A percentile compares a stretch with the other conserved stretches of the same genome.
phyloP scores from a whole-genome alignment of 1,140 invertebrate genomes.

The Elysia chlorotica region DNA sequence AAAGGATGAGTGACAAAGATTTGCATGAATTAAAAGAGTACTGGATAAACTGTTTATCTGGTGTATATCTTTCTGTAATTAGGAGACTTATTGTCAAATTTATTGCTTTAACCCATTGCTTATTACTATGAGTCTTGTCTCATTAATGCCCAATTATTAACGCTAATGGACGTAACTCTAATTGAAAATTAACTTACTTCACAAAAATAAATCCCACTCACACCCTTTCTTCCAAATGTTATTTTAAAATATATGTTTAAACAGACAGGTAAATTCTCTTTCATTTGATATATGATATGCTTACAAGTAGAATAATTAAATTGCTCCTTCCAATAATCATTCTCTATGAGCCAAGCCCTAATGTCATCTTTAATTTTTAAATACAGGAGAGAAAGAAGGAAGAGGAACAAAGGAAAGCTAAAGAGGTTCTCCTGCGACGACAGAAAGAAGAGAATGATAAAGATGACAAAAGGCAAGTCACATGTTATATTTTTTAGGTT shows the following conservation, averaged over 20 bases:
- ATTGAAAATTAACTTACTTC: no score
- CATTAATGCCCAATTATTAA: no score
- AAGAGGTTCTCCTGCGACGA: conserved; percentile 65
- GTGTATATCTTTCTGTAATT: not conserved
- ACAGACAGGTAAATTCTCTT: no score
- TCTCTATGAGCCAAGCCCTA: not conserved
- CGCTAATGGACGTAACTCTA: no score
- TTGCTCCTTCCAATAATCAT: not conserved
- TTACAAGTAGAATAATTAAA: not conserved
- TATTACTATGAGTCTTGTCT: no score
- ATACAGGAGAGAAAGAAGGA: conserved; percentile 72
- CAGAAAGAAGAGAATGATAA: conserved; percentile 55
- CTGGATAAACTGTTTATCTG: not conserved
- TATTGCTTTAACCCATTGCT: no score
- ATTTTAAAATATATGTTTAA: not conserved
- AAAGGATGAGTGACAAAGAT: no score
- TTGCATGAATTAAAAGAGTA: no score
- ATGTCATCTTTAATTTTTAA: conserved; percentile 21
- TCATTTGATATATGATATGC: not conserved
- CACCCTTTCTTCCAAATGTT: no score
- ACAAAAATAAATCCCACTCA: no score
- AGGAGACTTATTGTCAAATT: no score
- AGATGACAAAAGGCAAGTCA: conserved; percentile 42
- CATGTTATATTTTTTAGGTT: no score
- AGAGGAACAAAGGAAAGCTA: conserved; percentile 71